phyloP scores from a whole-genome alignment of 2,113 vertebrate genomes.

The Tragulus kanchil region DNA sequence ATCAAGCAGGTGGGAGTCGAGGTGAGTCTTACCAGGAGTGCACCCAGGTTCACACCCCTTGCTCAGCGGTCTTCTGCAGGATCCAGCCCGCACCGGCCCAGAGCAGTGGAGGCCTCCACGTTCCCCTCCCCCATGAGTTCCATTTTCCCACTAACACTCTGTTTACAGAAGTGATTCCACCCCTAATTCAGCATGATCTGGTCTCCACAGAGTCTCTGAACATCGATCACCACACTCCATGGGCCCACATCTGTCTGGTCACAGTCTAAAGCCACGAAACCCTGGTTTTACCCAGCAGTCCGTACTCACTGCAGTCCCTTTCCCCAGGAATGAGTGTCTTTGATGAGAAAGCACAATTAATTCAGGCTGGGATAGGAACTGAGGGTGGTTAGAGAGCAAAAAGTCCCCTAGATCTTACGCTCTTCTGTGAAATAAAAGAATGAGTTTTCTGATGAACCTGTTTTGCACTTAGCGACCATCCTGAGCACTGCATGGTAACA shows the following conservation, averaged over 20 bases:
- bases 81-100: not conserved
- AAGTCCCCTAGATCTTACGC: not conserved
- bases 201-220: not conserved
- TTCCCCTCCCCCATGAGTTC: too few species aligned
- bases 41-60: rapidly evolving
- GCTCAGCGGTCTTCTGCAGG: rapidly evolving
- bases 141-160: not conserved
- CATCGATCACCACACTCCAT: not conserved
- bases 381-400: not conserved
- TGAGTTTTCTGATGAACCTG: not conserved
- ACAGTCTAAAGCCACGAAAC: not conserved
- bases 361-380: not conserved
- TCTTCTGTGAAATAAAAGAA: not conserved
- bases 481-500: not conserved
- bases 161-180: too few species aligned
- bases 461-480: not conserved
- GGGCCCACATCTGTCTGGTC: rapidly evolving
- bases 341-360: not conserved
- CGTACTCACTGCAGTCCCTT: not conserved
- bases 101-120: rapidly evolving
- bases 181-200: rapidly evolving
- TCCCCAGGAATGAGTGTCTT: not conserved
- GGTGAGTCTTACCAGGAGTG: rapidly evolving
- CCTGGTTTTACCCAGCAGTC: not conserved
- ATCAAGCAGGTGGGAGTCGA: not conserved